Percentiles rank a stretch among this genome's conserved stretches.
phyloP scores from a whole-genome alignment of 2,113 vertebrate species.

The Clupea harengus region DNA sequence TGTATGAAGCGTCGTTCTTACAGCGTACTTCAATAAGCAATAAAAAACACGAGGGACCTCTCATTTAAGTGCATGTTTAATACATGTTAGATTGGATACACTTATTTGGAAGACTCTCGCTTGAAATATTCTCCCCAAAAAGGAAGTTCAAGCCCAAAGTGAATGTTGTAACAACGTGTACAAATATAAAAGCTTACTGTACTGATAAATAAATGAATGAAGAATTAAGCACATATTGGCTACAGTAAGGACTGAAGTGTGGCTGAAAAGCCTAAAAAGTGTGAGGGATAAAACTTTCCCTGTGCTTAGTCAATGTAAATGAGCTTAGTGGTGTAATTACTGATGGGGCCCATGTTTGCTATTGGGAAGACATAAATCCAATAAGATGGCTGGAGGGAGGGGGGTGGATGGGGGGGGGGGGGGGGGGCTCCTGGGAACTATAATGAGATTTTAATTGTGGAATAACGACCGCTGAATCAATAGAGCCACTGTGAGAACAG shows the following conservation, averaged over 20 bases:
- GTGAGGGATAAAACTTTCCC: not conserved
- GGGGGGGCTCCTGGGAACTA: not conserved
- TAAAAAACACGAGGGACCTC: no score
- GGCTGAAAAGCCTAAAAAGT: not conserved
- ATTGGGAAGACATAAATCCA: not conserved
- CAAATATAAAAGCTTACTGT: not conserved
- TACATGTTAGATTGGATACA: no score
- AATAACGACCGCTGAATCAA: conserved; percentile 55
- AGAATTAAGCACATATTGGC: not conserved
- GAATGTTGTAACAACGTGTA: not conserved
- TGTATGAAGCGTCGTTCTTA: no score
- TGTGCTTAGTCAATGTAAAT: not conserved
- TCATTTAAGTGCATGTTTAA: no score
- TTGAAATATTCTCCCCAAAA: no score
- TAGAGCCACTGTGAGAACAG: conserved; percentile 32
- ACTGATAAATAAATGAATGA: not conserved
- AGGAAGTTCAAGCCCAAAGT: no score
- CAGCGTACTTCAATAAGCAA: no score
- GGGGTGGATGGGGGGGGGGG: no score
- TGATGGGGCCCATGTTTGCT: not conserved
- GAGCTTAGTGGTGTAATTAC: not conserved
- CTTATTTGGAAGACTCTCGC: no score
- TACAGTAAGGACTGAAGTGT: not conserved
- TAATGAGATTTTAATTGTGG: conserved; percentile 56
- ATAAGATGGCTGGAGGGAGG: not conserved